These are phyloP conservation scores for Toxotes lorentzi DNA, from an alignment of 2,797 vertebrate genomes.

Conservation along the genomic window DNA sequence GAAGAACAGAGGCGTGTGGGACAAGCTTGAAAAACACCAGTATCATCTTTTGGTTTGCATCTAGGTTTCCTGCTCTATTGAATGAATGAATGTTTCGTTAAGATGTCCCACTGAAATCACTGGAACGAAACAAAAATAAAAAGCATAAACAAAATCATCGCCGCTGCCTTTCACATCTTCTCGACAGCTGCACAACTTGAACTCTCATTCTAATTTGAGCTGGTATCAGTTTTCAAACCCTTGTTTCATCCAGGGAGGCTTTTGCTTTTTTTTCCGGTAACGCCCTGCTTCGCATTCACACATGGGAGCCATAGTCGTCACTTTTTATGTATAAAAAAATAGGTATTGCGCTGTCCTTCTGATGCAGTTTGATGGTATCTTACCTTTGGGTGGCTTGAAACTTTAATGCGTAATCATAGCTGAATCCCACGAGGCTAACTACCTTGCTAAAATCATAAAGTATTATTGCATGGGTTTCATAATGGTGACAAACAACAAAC, in stretches of 20 bases:
- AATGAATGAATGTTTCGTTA: neutral
- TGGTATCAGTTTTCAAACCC: conserved; percentile 61
- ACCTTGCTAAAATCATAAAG: conserved; percentile 66
- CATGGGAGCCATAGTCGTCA: conserved; percentile 76
- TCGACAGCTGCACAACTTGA: conserved; percentile 29
- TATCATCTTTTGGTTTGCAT: neutral
- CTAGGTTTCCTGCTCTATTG: neutral
- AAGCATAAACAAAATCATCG: conserved; percentile 10
- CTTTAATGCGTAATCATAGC: conserved; percentile 75
- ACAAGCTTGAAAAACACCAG: neutral
- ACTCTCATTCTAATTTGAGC: conserved; percentile 61
- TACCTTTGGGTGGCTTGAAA: conserved; percentile 78
- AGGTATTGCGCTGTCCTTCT: conserved; percentile 60
- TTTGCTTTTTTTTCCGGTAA: conserved; percentile 57
- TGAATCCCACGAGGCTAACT: conserved; percentile 56
- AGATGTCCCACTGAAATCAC: neutral
- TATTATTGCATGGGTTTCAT: conserved; percentile 71
- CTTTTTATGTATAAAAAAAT: conserved; percentile 70
- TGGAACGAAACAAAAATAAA: conserved; percentile 10
- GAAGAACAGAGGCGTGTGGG: no score
- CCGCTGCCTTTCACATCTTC: conserved; percentile 24
- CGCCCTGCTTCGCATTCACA: conserved; percentile 58
- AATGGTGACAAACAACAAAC: conserved; percentile 56
- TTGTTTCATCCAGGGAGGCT: conserved; percentile 67
- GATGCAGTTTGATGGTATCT: conserved; percentile 59